phyloP scores from a whole-genome alignment of 1,140 invertebrate species.

The Druon quercuslanigerum region DNA sequence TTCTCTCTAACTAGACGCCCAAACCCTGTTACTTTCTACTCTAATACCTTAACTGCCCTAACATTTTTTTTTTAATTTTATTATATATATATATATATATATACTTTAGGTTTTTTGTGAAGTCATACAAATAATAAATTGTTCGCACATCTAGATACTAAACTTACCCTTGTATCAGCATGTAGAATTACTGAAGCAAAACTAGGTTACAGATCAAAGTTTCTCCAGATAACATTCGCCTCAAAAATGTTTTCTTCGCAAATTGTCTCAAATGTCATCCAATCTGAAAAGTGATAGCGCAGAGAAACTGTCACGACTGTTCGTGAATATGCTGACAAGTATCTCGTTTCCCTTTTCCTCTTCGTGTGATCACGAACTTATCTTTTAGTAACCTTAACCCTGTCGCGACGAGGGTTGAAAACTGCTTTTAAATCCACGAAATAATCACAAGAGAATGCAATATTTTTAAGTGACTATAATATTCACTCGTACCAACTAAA shows the following conservation, averaged over 20 bases:
- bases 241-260: not conserved
- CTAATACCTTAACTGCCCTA: too few relatives aligned
- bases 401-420: not conserved
- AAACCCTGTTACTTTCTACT: too few relatives aligned
- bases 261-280: conserved; percentile 5
- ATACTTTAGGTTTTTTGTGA: too few relatives aligned
- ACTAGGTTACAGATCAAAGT: conserved; percentile 10
- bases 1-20: too few relatives aligned
- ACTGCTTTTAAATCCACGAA: too few relatives aligned
- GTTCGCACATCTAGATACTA: too few relatives aligned
- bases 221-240: not conserved
- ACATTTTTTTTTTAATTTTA: too few relatives aligned
- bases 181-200: not conserved
- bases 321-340: not conserved
- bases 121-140: too few relatives aligned
- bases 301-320: conserved; percentile 9
- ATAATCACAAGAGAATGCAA: not conserved
- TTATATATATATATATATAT: too few relatives aligned
- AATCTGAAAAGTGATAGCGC: not conserved
- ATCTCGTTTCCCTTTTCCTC: not conserved
- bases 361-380: not conserved
- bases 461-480: too few relatives aligned
- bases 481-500: too few relatives aligned
- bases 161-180: too few relatives aligned
- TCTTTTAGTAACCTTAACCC: conserved; percentile 20